Conservation (phyloP, 2,888 invertebrate species). For the Toxonevra muliebris region DNA sequence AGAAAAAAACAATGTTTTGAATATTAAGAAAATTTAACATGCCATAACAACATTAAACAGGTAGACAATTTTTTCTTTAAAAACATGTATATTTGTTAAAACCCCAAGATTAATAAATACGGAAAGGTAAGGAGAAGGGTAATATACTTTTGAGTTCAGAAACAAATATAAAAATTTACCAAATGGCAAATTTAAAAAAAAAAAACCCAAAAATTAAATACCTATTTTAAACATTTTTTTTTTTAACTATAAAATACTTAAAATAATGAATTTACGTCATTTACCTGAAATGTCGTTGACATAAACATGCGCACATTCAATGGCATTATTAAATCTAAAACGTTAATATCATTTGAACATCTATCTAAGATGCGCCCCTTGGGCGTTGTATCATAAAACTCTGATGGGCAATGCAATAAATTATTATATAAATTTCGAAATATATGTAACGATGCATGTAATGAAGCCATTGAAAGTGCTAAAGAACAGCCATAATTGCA, state of each 20-base stretch:
- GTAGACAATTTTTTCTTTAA: too few species aligned
- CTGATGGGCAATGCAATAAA: conserved; percentile 69
- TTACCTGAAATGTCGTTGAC: conserved; percentile 61
- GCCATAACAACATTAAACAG: too few species aligned
- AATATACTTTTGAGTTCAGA: too few species aligned
- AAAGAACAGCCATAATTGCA: conserved; percentile 60
- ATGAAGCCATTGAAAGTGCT: conserved; percentile 55
- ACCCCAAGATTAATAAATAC: too few species aligned
- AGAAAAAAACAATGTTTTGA: too few species aligned
- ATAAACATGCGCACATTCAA: conserved; percentile 59
- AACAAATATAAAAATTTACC: too few species aligned
- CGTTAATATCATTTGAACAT: conserved; percentile 71
- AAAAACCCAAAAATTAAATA: conserved; percentile 5
- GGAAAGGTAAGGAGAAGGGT: too few species aligned
- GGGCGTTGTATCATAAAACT: conserved; percentile 74
- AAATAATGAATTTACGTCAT: conserved; percentile 30
- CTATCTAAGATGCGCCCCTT: conserved; percentile 73
- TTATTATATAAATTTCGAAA: conserved; percentile 65
- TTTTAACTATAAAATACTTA: background rate
- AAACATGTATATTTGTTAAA: too few species aligned
- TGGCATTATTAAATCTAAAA: conserved; percentile 69
- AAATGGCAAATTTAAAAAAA: conserved; percentile 2
- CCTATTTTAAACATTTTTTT: conserved; percentile 4
- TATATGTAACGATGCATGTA: conserved; percentile 56
- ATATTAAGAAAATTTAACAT: too few species aligned